phyloP scores from a whole-genome alignment of 2,797 vertebrate genomes.

The Thripadectes ignobilis region DNA sequence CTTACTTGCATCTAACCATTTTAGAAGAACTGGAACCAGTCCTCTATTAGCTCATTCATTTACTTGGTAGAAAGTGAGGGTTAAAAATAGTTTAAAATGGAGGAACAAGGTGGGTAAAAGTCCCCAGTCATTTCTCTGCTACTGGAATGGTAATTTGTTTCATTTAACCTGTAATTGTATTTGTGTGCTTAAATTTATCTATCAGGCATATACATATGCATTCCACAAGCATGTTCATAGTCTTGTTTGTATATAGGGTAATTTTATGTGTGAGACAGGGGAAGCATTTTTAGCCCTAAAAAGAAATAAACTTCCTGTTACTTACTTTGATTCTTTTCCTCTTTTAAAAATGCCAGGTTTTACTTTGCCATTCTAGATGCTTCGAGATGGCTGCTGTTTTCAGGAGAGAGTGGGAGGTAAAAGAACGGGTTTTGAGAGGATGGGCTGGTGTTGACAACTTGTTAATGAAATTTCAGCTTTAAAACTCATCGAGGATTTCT shows the following conservation, averaged over 20 bases:
- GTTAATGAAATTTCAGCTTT: constrained; percentile 51
- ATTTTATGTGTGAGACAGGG: neutral
- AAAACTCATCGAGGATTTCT: constrained; percentile 22
- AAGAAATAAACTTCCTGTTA: neutral
- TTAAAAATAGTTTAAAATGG: neutral
- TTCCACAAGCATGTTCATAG: neutral
- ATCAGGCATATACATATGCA: neutral
- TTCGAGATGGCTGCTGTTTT: neutral
- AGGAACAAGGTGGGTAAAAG: neutral
- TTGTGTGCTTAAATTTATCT: neutral
- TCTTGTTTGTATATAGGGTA: neutral
- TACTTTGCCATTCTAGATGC: constrained; percentile 12
- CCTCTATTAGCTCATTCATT: neutral
- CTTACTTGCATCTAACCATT: neutral
- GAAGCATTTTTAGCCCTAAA: neutral
- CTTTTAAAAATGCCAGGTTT: constrained; percentile 1
- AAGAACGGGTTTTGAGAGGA: neutral
- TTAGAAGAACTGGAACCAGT: neutral
- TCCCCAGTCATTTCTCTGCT: neutral
- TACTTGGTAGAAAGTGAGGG: neutral
- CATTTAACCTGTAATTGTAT: neutral
- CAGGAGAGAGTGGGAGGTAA: constrained; percentile 25
- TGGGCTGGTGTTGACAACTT: constrained; percentile 47
- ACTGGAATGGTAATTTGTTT: neutral
- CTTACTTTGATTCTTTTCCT: neutral